Conservation (phyloP, 2,797 vertebrate genomes). For the Huso huso region DNA sequence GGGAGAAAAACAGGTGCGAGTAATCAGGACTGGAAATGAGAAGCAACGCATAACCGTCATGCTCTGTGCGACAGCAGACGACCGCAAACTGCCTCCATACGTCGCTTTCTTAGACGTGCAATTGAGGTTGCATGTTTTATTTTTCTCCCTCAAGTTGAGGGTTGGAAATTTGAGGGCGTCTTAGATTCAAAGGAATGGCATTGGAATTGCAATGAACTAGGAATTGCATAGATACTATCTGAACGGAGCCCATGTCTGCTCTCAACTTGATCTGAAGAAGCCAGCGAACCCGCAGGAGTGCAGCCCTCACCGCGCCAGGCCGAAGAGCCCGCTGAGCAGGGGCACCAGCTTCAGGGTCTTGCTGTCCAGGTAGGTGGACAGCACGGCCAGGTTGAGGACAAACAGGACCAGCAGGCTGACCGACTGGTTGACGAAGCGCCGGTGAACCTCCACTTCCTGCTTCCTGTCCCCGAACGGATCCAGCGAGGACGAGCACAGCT, state of each 20-base stretch:
- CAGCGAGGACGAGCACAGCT: constrained; percentile 57
- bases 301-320: constrained; percentile 42
- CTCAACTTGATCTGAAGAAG: background rate
- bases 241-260: background rate
- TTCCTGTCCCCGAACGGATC: constrained; percentile 58
- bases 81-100: too few relatives aligned
- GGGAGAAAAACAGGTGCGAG: too few relatives aligned
- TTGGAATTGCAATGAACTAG: too few relatives aligned
- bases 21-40: too few relatives aligned
- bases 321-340: constrained; percentile 78
- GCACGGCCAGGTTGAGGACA: constrained; percentile 82
- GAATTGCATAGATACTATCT: too few relatives aligned
- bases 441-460: constrained; percentile 71
- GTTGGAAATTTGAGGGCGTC: too few relatives aligned
- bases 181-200: too few relatives aligned
- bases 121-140: too few relatives aligned
- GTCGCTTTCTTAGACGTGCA: too few relatives aligned
- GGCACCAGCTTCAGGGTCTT: constrained; percentile 83
- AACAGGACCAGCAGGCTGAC: constrained; percentile 81
- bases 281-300: background rate
- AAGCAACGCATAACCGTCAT: too few relatives aligned
- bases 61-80: too few relatives aligned
- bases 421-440: constrained; percentile 73
- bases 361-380: constrained; percentile 81
- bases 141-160: too few relatives aligned